These are phyloP conservation scores for Actias luna DNA, from an alignment of 2,888 invertebrate genomes.

Conservation along the genomic window DNA sequence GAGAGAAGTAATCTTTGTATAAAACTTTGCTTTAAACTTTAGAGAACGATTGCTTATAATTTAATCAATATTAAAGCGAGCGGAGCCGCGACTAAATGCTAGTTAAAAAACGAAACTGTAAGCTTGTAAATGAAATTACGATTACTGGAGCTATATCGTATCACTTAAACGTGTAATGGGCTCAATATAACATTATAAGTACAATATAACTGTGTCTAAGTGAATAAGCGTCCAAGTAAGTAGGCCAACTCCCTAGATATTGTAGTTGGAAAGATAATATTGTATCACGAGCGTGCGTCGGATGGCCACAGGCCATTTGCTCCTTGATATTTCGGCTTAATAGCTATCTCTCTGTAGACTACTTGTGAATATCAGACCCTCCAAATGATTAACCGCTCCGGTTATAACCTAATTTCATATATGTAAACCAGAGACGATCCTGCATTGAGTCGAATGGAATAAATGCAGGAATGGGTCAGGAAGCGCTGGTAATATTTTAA, in stretches of 20 bases:
- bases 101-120: no score
- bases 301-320: slow-evolving; percentile 7
- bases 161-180: not conserved
- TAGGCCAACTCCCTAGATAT: slow-evolving; percentile 4
- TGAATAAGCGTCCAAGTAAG: slow-evolving; percentile 6
- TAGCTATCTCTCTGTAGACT: slow-evolving; percentile 5
- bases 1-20: no score
- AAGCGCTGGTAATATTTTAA: not conserved
- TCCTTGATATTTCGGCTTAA: slow-evolving; percentile 12
- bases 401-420: not conserved
- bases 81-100: no score
- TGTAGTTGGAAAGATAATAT: slow-evolving; percentile 8
- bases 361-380: not conserved
- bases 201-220: slow-evolving; percentile 7
- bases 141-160: not conserved
- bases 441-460: not conserved
- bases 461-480: not conserved
- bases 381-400: not conserved
- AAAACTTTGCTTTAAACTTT: no score
- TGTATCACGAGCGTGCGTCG: not conserved
- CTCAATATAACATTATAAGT: not conserved
- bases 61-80: no score
- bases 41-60: no score
- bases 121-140: not conserved
- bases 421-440: not conserved